phyloP scores from a whole-genome alignment of 2,888 invertebrate species.

The Scaptomyza tumidula region DNA sequence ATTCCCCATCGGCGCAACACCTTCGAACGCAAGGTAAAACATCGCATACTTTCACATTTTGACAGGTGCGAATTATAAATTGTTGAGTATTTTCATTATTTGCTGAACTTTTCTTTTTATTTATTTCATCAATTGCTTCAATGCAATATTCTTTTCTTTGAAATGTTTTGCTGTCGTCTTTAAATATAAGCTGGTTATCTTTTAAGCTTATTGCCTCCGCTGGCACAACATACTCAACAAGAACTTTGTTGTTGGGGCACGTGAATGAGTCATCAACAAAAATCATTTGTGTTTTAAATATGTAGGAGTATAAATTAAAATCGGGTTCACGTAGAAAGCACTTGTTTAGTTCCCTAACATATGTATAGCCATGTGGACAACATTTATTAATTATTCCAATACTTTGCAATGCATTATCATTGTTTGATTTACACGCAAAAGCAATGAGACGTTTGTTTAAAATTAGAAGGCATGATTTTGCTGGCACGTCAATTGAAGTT shows the following conservation, averaged over 20 bases:
- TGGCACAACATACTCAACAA: slow-evolving; percentile 79
- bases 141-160: slow-evolving; percentile 75
- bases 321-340: slow-evolving; percentile 62
- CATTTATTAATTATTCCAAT: slow-evolving; percentile 81
- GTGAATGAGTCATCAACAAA: slow-evolving; percentile 71
- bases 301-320: slow-evolving; percentile 62
- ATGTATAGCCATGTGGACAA: slow-evolving; percentile 78
- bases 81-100: slow-evolving; percentile 21
- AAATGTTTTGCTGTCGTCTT: slow-evolving; percentile 51
- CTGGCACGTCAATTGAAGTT: slow-evolving; percentile 17
- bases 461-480: slow-evolving; percentile 61
- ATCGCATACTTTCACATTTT: slow-evolving; percentile 51
- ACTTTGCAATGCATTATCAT: slow-evolving; percentile 43
- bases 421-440: slow-evolving; percentile 58
- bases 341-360: slow-evolving; percentile 57
- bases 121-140: slow-evolving; percentile 68
- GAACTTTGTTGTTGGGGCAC: slow-evolving; percentile 71
- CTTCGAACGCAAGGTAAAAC: slow-evolving; percentile 80
- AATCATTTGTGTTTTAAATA: slow-evolving; percentile 70
- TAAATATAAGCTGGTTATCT: slow-evolving; percentile 59
- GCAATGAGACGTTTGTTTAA: slow-evolving; percentile 57
- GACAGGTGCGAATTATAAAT: slow-evolving; percentile 73
- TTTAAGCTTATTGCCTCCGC: slow-evolving; percentile 63
- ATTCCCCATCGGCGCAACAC: slow-evolving; percentile 82
- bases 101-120: not conserved